Conservation (phyloP, 2,797 vertebrate species). For the Sarcoramphus papa region DNA sequence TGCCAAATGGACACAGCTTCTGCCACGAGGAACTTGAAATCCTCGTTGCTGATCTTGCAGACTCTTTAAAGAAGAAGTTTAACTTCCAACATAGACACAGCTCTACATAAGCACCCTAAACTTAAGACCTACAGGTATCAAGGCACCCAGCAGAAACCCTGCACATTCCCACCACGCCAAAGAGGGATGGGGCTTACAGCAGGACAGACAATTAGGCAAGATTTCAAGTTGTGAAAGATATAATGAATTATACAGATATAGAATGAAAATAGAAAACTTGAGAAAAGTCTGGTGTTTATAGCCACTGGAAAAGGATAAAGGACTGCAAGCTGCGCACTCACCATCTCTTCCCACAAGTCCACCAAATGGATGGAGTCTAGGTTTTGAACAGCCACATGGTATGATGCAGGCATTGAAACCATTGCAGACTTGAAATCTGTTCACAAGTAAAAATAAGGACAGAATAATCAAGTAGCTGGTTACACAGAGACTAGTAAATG, state of each 20-base stretch:
- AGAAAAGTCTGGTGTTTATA: neutral
- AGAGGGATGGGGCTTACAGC: neutral
- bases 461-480: neutral
- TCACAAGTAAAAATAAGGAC: neutral
- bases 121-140: neutral
- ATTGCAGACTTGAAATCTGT: neutral
- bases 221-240: neutral
- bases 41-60: neutral
- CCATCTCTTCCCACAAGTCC: neutral
- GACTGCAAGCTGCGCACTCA: neutral
- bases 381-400: neutral
- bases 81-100: neutral
- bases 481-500: neutral
- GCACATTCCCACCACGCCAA: fast-evolving
- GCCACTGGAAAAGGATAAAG: neutral
- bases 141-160: neutral
- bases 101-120: neutral
- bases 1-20: neutral
- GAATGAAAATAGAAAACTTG: neutral
- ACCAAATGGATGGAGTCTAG: neutral
- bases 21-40: neutral
- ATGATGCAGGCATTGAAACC: neutral
- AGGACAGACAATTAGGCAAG: neutral
- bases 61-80: neutral
- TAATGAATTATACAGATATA: neutral